Base-by-base conservation (phyloP, 2,888 invertebrate species). In the Lasioglossum marginatum region DNA sequence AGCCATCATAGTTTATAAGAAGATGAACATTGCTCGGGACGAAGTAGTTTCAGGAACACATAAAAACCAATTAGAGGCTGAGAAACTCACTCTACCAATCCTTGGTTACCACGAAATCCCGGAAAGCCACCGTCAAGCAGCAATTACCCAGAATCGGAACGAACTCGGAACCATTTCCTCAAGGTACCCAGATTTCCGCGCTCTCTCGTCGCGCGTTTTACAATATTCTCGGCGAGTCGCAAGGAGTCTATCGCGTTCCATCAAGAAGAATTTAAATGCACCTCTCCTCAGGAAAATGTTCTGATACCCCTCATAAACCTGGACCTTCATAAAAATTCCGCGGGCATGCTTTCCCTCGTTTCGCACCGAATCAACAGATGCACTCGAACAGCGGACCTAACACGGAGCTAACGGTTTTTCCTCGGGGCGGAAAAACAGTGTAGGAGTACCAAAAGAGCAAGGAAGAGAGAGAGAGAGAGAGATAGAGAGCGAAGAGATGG, bases 291-390 rank as follows among this genome's bases (percentile, higher is more conserved):
- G n/a, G 40, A 23, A 14, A 34, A 37, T 34, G 14, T 31, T 82
- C 23, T 23, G 16, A 45, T 60, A 27, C 40, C 52, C 40, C 16
- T 27, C 34, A 74, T 27, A 45, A 68, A 83, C 45, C 57, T 23
- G 52, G 48, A 83, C 45, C 66, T 37, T 79, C 14, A 76, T 43
- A 43, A 75, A 75, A 83, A 77, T 80, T 77, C 60, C 76, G 27
- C 16, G 75, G 34, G 71, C 48, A 43, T 45, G 27, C 40, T 52
- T 27, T 37, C 45, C 57, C 75, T 75, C 63, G 71, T 76, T 77
- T 73, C 16, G 60, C 34, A 5, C 19, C 27, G 48, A 77, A 78
- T 85, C 85, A 85, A 87, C 87, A 80, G 82, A 81, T 80, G 78
- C 52, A 81, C 72, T 37, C 27, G 27, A 27, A 70, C 70, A 4